Evolutionary conservation across 1,140 invertebrate species (phyloP).

Genomic region (Xylocopa sonorina): DNA sequence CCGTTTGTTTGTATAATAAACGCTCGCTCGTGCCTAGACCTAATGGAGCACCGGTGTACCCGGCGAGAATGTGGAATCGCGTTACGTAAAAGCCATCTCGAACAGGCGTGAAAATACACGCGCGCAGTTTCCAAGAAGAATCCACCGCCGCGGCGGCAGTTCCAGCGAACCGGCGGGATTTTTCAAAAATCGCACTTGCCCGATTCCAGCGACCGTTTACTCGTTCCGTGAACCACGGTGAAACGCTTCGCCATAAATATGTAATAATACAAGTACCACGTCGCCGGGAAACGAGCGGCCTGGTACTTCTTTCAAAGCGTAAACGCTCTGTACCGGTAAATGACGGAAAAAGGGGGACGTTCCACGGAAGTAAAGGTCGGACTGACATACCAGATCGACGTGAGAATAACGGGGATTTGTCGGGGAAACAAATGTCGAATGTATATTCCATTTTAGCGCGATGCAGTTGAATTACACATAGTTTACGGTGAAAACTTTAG

Average conservation of each 20-base stretch:
- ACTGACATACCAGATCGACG: not conserved
- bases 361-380: conserved; percentile 34
- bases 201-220: conserved; percentile 18
- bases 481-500: no score
- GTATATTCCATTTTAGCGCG: not conserved
- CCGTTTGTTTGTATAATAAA: conserved; percentile 7
- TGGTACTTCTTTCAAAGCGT: conserved; percentile 1
- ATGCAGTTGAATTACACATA: not conserved
- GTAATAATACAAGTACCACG: conserved; percentile 9
- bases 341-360: conserved; percentile 3
- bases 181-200: conserved; percentile 42
- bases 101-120: conserved; percentile 70
- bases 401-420: conserved; percentile 2
- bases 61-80: conserved; percentile 57
- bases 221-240: conserved; percentile 47
- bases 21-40: not conserved
- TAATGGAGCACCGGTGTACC: conserved; percentile 32
- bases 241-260: conserved; percentile 52
- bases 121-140: conserved; percentile 57
- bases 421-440: not conserved
- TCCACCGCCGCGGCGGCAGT: not conserved
- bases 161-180: conserved; percentile 29
- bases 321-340: conserved; percentile 15
- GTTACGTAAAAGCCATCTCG: conserved; percentile 60
- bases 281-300: not conserved